phyloP scores from a whole-genome alignment of 2,113 vertebrate species.

The Rhinoptilus africanus region DNA sequence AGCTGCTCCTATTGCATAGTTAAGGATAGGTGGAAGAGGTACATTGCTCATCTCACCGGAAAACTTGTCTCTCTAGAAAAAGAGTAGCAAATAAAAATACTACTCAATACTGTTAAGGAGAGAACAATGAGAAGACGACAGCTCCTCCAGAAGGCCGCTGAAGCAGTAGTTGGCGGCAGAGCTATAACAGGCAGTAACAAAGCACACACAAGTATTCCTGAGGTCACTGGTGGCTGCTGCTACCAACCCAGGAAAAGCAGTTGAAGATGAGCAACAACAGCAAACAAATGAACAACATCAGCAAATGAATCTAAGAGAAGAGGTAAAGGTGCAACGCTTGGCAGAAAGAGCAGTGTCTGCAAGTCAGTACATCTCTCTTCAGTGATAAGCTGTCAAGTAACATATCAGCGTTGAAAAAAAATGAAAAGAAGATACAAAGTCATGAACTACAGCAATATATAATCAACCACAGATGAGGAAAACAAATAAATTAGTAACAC shows the following conservation, averaged over 20 bases:
- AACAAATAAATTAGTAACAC: not conserved
- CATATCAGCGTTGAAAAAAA: not conserved
- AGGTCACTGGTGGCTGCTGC: not conserved
- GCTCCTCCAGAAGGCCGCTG: not conserved
- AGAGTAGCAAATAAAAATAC: not conserved
- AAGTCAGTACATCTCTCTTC: not conserved
- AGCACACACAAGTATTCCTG: not conserved
- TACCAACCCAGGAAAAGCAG: not conserved
- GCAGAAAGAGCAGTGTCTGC: not conserved
- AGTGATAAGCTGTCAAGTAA: not conserved
- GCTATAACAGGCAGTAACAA: not conserved
- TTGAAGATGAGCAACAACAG: not conserved
- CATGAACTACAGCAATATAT: not conserved
- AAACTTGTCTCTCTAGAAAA: not conserved
- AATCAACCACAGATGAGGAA: not conserved
- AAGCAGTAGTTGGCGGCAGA: not conserved
- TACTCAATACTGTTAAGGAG: not conserved
- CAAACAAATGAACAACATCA: too few relatives aligned
- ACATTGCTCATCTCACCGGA: not conserved
- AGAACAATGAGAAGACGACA: fast-evolving
- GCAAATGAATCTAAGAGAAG: not conserved
- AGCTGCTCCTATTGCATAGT: not conserved
- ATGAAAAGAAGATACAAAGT: not conserved
- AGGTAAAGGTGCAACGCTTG: not conserved
- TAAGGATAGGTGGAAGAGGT: not conserved